Conservation (phyloP, 2,888 invertebrate genomes). For the Subacronicta megacephala region DNA sequence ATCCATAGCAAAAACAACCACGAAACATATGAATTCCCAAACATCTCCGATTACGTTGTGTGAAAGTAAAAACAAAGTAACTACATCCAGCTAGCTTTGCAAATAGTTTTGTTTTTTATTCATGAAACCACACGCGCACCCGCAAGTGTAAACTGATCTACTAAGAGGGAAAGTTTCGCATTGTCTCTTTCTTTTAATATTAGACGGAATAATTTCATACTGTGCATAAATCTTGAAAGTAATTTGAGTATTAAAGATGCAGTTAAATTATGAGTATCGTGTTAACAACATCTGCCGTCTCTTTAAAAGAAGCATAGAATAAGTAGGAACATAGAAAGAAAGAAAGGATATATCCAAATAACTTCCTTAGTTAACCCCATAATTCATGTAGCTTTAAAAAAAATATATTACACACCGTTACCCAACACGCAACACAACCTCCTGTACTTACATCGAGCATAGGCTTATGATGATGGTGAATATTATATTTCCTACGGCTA, state of each 20-base stretch:
- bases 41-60: slow-evolving; percentile 61
- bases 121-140: slow-evolving; percentile 52
- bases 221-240: slow-evolving; percentile 6
- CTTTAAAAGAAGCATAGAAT: too few species aligned
- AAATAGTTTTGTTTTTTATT: slow-evolving; percentile 60
- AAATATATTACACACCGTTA: too few species aligned
- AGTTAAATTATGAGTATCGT: neutral
- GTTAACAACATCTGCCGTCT: too few species aligned
- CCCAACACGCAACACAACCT: too few species aligned
- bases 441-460: too few species aligned
- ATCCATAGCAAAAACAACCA: slow-evolving; percentile 51
- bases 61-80: slow-evolving; percentile 56
- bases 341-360: too few species aligned
- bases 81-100: slow-evolving; percentile 50
- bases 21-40: slow-evolving; percentile 60
- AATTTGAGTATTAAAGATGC: neutral
- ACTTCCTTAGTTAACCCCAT: too few species aligned
- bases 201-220: slow-evolving; percentile 16
- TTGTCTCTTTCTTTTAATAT: slow-evolving; percentile 40
- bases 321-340: too few species aligned
- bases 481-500: too few species aligned
- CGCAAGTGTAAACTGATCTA: slow-evolving; percentile 61
- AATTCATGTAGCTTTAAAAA: too few species aligned
- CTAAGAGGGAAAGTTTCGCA: slow-evolving; percentile 55
- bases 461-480: too few species aligned